Conservation (phyloP, 2,888 invertebrate species). For the Ferdinandea cuprea region DNA sequence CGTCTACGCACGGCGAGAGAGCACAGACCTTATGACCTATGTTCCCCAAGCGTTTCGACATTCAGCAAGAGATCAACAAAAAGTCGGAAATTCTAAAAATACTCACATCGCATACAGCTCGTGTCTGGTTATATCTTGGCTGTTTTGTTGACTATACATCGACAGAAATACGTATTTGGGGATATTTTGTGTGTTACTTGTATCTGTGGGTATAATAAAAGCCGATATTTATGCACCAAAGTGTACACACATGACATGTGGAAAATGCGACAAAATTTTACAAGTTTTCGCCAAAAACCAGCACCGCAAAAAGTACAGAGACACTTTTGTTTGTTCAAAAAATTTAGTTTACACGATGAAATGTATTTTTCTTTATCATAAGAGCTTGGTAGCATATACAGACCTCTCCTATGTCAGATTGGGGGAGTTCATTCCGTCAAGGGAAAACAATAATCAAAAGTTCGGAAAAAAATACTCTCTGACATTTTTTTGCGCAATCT, state of each 20-base stretch:
- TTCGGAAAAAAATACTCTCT: not conserved
- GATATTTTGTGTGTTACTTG: constrained; percentile 24
- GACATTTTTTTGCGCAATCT: constrained; percentile 55
- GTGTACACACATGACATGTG: constrained; percentile 33
- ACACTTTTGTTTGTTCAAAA: constrained; percentile 19
- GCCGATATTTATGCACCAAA: constrained; percentile 63
- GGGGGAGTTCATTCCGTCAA: constrained; percentile 56
- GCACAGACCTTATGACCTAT: constrained; percentile 75
- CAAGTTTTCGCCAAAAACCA: constrained; percentile 33
- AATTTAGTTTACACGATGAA: not conserved
- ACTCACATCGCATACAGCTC: constrained; percentile 59
- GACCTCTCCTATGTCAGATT: constrained; percentile 1
- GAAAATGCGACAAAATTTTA: constrained; percentile 57
- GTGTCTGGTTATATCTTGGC: constrained; percentile 38
- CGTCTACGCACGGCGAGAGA: constrained; percentile 70
- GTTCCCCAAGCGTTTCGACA: constrained; percentile 74
- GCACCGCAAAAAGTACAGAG: not conserved
- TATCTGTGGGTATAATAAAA: constrained; percentile 46
- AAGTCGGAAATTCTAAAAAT: constrained; percentile 73
- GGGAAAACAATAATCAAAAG: constrained; percentile 39
- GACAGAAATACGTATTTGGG: constrained; percentile 33
- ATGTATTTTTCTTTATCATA: not conserved
- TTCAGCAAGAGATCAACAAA: constrained; percentile 70
- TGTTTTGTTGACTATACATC: constrained; percentile 26
- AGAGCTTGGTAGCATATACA: not conserved